phyloP scores from a whole-genome alignment of 2,797 vertebrate genomes.

The Micromesistius poutassou region DNA sequence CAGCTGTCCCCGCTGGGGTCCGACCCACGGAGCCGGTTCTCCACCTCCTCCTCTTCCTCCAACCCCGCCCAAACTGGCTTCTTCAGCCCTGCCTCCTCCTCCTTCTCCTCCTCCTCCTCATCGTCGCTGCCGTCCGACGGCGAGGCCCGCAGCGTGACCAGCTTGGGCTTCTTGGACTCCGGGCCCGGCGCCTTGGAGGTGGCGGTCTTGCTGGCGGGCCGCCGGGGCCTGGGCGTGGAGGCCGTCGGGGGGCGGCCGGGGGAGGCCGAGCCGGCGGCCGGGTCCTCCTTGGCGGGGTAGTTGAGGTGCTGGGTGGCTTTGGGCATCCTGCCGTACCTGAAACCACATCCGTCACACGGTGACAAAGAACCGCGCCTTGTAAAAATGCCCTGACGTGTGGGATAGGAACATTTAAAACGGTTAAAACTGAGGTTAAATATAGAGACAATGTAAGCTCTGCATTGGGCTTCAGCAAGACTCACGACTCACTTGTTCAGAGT shows the following conservation, averaged over 20 bases:
- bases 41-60: conserved; percentile 46
- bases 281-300: conserved; percentile 60
- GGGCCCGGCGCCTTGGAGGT: conserved; percentile 51
- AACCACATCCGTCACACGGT: conserved; percentile 30
- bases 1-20: conserved; percentile 76
- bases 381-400: no score
- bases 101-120: conserved; percentile 48
- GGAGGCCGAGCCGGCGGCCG: conserved; percentile 17
- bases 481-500: no score
- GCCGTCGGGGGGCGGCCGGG: neutral
- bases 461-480: no score
- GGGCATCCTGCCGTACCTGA: conserved; percentile 74
- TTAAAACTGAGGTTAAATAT: no score
- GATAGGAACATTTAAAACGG: no score
- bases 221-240: conserved; percentile 36
- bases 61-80: conserved; percentile 47
- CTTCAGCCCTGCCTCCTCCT: conserved; percentile 30
- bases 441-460: no score
- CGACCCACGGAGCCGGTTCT: conserved; percentile 58
- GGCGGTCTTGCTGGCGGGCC: conserved; percentile 59
- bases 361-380: neutral
- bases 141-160: conserved; percentile 84
- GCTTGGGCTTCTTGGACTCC: conserved; percentile 69
- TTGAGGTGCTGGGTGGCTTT: conserved; percentile 65
- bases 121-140: conserved; percentile 74